Evolutionary conservation across 1,140 invertebrate genomes (phyloP).

Genomic region (Hylyphantes graminicola): DNA sequence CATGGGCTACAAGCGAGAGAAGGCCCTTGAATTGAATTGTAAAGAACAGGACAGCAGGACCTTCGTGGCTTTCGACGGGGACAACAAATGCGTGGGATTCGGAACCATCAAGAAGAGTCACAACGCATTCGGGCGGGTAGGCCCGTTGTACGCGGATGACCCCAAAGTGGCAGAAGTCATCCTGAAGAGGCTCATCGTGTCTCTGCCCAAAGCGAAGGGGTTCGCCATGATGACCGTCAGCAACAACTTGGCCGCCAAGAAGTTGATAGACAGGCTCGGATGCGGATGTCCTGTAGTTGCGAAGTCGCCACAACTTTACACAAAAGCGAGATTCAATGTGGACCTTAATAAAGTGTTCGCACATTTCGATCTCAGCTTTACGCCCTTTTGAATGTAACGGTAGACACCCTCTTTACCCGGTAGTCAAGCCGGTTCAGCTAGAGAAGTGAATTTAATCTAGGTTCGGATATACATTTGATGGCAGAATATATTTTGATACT

Average conservation of each 20-base stretch:
- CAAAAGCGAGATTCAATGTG: slow-evolving; percentile 40
- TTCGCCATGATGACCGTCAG: slow-evolving; percentile 58
- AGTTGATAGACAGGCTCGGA: slow-evolving; percentile 60
- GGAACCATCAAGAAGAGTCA: slow-evolving; percentile 58
- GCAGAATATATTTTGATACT: too few relatives aligned
- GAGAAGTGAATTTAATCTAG: too few relatives aligned
- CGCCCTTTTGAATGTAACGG: slow-evolving; percentile 62
- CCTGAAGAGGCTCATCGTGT: slow-evolving; percentile 53
- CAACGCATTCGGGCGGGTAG: slow-evolving; percentile 49
- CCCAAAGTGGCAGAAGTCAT: slow-evolving; percentile 59
- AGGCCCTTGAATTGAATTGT: slow-evolving; percentile 37
- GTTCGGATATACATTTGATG: too few relatives aligned
- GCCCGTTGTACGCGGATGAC: slow-evolving; percentile 63
- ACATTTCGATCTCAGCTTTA: slow-evolving; percentile 63
- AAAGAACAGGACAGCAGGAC: slow-evolving; percentile 53
- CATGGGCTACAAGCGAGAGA: slow-evolving; percentile 40
- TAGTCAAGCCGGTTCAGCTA: too few relatives aligned
- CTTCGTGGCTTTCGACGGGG: slow-evolving; percentile 55
- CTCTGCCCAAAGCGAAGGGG: slow-evolving; percentile 45
- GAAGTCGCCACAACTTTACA: slow-evolving; percentile 60
- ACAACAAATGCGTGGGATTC: slow-evolving; percentile 57
- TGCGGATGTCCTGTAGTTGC: slow-evolving; percentile 50
- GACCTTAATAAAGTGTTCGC: slow-evolving; percentile 60
- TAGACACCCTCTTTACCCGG: too few relatives aligned
- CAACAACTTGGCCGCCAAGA: slow-evolving; percentile 49